Conservation (phyloP, 2,113 vertebrate species). For the Psittacus erithacus region DNA sequence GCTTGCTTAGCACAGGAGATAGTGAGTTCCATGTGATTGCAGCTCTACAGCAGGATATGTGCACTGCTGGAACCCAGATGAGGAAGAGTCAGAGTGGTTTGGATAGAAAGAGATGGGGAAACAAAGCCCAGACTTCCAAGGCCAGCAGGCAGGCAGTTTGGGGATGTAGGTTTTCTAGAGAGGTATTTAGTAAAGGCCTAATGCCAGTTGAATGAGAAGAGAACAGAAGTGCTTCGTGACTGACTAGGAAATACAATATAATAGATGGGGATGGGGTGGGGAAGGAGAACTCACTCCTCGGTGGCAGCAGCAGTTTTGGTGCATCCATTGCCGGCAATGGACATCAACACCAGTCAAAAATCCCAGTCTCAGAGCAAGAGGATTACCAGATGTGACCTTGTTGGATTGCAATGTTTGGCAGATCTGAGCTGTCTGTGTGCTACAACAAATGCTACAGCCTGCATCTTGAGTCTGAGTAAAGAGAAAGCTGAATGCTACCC, state of each 20-base stretch:
- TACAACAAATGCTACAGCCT: constrained; percentile 34
- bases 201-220: constrained; percentile 50
- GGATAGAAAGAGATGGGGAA: constrained; percentile 9
- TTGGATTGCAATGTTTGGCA: constrained; percentile 48
- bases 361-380: constrained; percentile 58
- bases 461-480: constrained; percentile 38
- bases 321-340: constrained; percentile 78
- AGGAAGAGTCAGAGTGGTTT: constrained; percentile 44
- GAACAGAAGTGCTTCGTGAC: constrained; percentile 68
- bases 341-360: constrained; percentile 63
- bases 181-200: constrained; percentile 72
- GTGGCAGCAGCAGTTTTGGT: constrained; percentile 74
- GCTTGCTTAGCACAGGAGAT: constrained; percentile 39
- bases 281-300: constrained; percentile 63
- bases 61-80: constrained; percentile 29
- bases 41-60: background rate
- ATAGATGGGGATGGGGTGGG: constrained; percentile 12
- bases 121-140: constrained; percentile 57
- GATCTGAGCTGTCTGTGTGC: constrained; percentile 33
- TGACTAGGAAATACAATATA: constrained; percentile 54
- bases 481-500: constrained; percentile 34
- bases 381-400: constrained; percentile 46
- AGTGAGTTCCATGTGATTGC: constrained; percentile 1
- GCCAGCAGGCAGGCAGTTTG: constrained; percentile 37
- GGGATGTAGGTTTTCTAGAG: constrained; percentile 38